Conservation (phyloP, 2,113 vertebrate genomes). For the Aegotheles bennettii region DNA sequence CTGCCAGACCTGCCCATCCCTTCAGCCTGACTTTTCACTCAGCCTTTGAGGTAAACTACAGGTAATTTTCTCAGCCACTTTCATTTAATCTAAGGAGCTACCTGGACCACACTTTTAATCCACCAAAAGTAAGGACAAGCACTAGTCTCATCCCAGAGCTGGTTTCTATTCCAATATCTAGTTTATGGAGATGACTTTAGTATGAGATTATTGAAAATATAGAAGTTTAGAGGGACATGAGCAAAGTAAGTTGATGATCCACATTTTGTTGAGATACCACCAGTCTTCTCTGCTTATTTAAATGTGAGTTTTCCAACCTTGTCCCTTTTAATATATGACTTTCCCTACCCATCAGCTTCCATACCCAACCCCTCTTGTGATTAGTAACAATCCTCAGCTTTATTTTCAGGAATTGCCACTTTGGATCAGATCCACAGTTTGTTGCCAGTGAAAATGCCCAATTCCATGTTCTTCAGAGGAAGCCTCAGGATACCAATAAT, state of each 20-base stretch:
- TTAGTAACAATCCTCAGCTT: fast-evolving
- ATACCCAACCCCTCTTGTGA: neutral
- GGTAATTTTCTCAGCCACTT: neutral
- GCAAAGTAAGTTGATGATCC: neutral
- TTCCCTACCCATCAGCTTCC: neutral
- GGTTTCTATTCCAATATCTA: fast-evolving
- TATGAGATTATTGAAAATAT: neutral
- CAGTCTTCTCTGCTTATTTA: neutral
- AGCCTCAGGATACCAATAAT: neutral
- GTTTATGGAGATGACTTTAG: neutral
- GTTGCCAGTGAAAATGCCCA: neutral
- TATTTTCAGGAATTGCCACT: neutral
- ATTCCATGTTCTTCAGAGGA: neutral
- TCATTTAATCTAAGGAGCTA: neutral
- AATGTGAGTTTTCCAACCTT: neutral
- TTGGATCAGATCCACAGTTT: neutral
- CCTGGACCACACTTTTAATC: neutral
- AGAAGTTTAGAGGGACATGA: neutral
- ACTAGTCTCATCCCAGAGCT: neutral
- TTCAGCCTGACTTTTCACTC: neutral
- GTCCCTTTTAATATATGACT: neutral
- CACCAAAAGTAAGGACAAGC: neutral
- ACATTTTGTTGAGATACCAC: neutral
- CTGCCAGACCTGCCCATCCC: neutral
- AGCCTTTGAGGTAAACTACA: neutral